Evolutionary conservation across 2,888 invertebrate species (phyloP).

Genomic region (Dermolepida albohirtum): DNA sequence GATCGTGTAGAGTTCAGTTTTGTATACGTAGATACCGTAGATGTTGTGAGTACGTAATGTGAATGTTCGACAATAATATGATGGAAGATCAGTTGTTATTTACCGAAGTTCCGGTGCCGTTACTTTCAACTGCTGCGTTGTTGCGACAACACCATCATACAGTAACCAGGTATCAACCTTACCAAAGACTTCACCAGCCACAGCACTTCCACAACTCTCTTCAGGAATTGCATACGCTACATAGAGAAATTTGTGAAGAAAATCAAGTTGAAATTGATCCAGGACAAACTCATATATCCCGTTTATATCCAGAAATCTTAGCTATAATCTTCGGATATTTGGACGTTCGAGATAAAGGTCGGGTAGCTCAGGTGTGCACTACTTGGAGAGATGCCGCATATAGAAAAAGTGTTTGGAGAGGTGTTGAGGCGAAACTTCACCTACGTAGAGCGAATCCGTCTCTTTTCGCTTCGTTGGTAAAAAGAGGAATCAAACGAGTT

Average conservation of each 20-base stretch:
- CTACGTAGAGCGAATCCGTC: constrained; percentile 85
- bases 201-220: constrained; percentile 66
- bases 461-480: constrained; percentile 86
- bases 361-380: constrained; percentile 90
- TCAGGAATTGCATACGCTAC: constrained; percentile 60
- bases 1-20: constrained; percentile 59
- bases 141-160: constrained; percentile 67
- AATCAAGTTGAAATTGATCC: constrained; percentile 52
- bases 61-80: constrained; percentile 66
- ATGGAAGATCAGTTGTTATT: constrained; percentile 71
- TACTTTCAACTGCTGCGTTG: constrained; percentile 67
- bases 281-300: constrained; percentile 79
- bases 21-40: constrained; percentile 46
- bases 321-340: constrained; percentile 92
- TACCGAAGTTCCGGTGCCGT: constrained; percentile 71
- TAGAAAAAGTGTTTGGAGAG: constrained; percentile 93
- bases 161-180: constrained; percentile 68
- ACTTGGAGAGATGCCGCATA: constrained; percentile 94
- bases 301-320: constrained; percentile 91
- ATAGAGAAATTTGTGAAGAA: constrained; percentile 50
- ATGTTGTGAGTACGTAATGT: constrained; percentile 48
- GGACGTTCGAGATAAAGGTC: constrained; percentile 88
- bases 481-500: constrained; percentile 87
- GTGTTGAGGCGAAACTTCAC: constrained; percentile 92
- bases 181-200: constrained; percentile 77